Evolutionary conservation across 2,797 vertebrate species (phyloP).

Genomic region (Pempheris klunzingeri): DNA sequence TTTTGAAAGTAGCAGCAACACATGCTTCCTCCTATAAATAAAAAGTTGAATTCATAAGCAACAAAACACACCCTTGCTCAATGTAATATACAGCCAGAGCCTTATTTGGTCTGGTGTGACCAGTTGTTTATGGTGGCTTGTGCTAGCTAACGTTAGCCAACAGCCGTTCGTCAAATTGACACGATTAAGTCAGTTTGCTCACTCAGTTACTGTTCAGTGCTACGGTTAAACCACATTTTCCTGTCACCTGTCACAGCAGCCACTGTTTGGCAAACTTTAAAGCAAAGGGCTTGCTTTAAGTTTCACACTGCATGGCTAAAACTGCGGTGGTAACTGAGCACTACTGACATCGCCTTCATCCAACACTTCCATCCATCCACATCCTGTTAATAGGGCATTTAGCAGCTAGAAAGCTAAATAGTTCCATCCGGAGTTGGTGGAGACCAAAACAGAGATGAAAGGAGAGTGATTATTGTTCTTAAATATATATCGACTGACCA

Average conservation of each 20-base stretch:
- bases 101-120: background rate
- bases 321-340: constrained; percentile 7
- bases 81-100: background rate
- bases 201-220: background rate
- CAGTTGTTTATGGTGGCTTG: background rate
- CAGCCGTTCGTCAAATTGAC: background rate
- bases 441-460: background rate
- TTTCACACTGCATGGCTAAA: background rate
- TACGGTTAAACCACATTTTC: background rate
- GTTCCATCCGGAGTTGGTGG: background rate
- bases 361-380: too few relatives aligned
- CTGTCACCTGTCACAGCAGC: background rate
- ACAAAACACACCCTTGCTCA: background rate
- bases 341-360: constrained; percentile 13
- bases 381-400: too few relatives aligned
- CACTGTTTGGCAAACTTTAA: background rate
- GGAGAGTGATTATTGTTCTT: background rate
- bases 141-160: background rate
- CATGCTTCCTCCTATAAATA: background rate
- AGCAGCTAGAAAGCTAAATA: background rate
- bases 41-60: constrained; percentile 1
- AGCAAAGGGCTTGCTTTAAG: constrained; percentile 5
- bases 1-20: background rate
- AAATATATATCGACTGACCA: background rate
- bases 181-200: background rate